A percentile compares a stretch with the other conserved stretches of the same genome.
phyloP scores from a whole-genome alignment of 2,888 invertebrate genomes.

The Drosophila neotestacea region DNA sequence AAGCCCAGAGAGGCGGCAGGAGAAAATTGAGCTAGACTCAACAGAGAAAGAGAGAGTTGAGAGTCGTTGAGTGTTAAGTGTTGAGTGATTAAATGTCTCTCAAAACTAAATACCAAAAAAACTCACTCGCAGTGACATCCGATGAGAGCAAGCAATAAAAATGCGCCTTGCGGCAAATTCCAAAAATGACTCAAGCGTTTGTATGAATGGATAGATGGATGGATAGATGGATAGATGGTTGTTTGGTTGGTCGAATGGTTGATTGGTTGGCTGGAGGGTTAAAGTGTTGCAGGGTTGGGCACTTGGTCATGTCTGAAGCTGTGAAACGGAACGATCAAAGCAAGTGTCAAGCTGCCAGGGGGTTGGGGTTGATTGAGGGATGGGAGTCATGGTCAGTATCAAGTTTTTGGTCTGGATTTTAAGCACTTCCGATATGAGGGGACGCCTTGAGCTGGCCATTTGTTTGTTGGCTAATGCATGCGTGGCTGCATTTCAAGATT shows the following conservation, averaged over 20 bases:
- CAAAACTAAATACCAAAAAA: background rate
- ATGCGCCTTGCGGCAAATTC: conserved; percentile 39
- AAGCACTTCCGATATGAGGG: conserved; percentile 30
- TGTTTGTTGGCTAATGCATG: conserved; percentile 18
- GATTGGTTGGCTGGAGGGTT: conserved; percentile 13
- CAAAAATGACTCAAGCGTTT: conserved; percentile 40
- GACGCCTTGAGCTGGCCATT: conserved; percentile 5
- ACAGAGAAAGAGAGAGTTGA: background rate
- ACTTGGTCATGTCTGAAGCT: conserved; percentile 10
- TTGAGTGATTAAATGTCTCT: background rate
- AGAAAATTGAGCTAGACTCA: background rate
- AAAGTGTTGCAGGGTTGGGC: background rate
- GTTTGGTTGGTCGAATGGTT: conserved; percentile 8
- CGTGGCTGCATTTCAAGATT: conserved; percentile 34
- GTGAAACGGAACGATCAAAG: conserved; percentile 36
- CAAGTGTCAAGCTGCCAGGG: conserved; percentile 28
- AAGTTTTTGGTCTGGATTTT: conserved; percentile 19
- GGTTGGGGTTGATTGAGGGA: too few species aligned
- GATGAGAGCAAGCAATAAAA: conserved; percentile 43
- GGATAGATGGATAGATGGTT: conserved; percentile 6
- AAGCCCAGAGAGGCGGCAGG: background rate
- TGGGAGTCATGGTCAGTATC: conserved; percentile 10
- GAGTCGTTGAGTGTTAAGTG: conserved; percentile 3
- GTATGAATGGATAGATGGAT: conserved; percentile 23
- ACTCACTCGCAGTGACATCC: conserved; percentile 1